A percentile compares a stretch with the other conserved stretches of the same genome.
Conservation (phyloP, 1,140 invertebrate genomes). For the Aplysia californica region DNA sequence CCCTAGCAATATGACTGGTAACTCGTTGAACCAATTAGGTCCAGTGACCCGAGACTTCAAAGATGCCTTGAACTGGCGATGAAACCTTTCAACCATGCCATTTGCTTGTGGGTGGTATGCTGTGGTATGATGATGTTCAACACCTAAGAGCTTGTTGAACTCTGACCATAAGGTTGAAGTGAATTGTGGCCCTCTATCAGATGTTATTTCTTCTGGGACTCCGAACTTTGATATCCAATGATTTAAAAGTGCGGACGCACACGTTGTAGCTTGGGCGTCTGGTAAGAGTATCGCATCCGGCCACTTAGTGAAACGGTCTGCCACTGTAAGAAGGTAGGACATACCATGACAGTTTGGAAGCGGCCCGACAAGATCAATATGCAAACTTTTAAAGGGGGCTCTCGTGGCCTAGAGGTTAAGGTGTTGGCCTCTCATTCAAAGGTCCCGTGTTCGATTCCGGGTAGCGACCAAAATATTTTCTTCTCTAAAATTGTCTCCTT, state of each 20-base stretch:
- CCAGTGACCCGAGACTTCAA: not conserved
- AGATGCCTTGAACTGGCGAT: too few species aligned
- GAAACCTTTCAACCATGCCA: too few species aligned
- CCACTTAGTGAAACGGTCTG: slow-evolving; percentile 37
- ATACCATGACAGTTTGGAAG: slow-evolving; percentile 57
- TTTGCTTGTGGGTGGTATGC: not conserved
- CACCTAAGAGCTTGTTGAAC: too few species aligned
- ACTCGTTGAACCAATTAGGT: not conserved
- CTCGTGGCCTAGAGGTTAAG: too few species aligned
- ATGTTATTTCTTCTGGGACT: slow-evolving; percentile 44
- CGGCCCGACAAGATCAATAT: slow-evolving; percentile 70
- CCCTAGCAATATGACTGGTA: slow-evolving; percentile 26
- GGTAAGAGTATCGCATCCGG: slow-evolving; percentile 66
- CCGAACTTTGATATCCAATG: slow-evolving; percentile 62
- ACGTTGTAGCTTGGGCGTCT: slow-evolving; percentile 62
- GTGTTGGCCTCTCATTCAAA: too few species aligned
- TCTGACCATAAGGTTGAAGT: slow-evolving; percentile 12
- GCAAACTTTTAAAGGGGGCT: slow-evolving; percentile 66
- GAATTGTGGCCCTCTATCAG: slow-evolving; percentile 69
- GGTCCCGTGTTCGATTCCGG: too few species aligned
- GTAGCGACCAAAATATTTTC: too few species aligned
- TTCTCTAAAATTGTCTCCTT: too few species aligned
- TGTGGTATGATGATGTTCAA: too few species aligned
- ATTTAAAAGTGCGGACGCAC: slow-evolving; percentile 40
- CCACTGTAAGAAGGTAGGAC: slow-evolving; percentile 64